Evolutionary conservation across 2,797 vertebrate species (phyloP), one percentile per base, ranked within the genome.

Genomic region (Notoglanidium macrostoma): DNA sequence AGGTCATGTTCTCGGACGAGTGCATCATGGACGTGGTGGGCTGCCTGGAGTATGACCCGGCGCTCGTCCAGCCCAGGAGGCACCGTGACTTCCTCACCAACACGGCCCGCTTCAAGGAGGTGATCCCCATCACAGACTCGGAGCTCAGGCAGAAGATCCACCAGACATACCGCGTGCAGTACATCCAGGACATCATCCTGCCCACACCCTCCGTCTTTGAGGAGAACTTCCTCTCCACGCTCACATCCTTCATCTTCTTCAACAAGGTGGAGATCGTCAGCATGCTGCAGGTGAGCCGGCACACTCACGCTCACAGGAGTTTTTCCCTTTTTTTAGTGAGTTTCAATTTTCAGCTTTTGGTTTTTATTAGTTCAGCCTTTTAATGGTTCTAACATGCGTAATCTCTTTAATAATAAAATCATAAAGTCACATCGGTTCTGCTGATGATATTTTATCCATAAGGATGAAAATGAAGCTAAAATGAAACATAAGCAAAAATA

Each of bases 221-320:
- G 95, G 98, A 99, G 92, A 99, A 99, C 95, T 99, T 99, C 95
- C 97, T 99, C 91, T 99, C 98, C 93, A 99, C 98, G 5, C 98
- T 99, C 90, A 98, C 97, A 0, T 99, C 98, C 91, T 99, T 99
- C 95, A 99, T 99, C 96, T 99, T 99, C 95, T 99, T 99, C 96
- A 99, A 99, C 95, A 99, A 99, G 94, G 98, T 99, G 95, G 98
- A 99, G 92, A 99, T 99, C 93, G 98, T 99, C 96, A 99, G 98
- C 96, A 99, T 99, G 98, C 95, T 99, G 91, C 98, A 99, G 98
- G 98, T 99, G 59, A 54, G 35, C 17, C 19, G 19, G 4, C 35
- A 11, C 68, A 5, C 35, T 65, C 2, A 12, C 23, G 4, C 61
- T 0, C 55, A 15, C 3, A 1, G 55, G 55, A 15, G 55, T 5